A percentile compares a stretch with the other conserved stretches of the same genome.
phyloP scores from a whole-genome alignment of 2,797 vertebrate species.

The Sciurus carolinensis region DNA sequence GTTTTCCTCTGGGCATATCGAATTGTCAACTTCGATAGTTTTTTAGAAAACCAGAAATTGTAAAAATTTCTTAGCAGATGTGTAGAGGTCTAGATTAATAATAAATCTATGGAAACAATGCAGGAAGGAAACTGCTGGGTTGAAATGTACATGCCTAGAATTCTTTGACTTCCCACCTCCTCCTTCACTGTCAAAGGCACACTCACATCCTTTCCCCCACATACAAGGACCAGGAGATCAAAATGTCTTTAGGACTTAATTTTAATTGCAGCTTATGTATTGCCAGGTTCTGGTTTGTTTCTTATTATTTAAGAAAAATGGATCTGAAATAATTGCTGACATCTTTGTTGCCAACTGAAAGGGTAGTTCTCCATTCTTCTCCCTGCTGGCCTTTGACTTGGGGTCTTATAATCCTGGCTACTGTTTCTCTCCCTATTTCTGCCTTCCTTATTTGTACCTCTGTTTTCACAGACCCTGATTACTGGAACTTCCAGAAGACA shows the following conservation, averaged over 20 bases:
- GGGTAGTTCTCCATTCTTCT: background rate
- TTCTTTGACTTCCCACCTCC: background rate
- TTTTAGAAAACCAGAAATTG: slow-evolving; percentile 29
- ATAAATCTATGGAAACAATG: background rate
- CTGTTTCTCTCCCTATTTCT: background rate
- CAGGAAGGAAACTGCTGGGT: background rate
- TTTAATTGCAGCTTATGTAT: background rate
- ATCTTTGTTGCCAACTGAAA: background rate
- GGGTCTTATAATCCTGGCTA: background rate
- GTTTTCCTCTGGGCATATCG: background rate
- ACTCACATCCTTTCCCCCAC: background rate
- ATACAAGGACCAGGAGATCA: background rate
- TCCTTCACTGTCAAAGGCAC: background rate
- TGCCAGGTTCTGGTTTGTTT: background rate
- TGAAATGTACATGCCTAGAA: background rate
- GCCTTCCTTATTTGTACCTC: background rate
- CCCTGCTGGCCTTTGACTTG: background rate
- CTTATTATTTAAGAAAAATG: background rate
- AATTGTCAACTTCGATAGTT: background rate
- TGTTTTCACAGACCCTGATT: background rate
- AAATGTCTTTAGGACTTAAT: background rate
- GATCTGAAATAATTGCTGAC: background rate
- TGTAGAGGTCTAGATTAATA: background rate
- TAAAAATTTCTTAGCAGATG: slow-evolving; percentile 23
- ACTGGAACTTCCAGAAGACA: background rate